Conservation (phyloP, 2,888 invertebrate genomes). For the Automeris io region DNA sequence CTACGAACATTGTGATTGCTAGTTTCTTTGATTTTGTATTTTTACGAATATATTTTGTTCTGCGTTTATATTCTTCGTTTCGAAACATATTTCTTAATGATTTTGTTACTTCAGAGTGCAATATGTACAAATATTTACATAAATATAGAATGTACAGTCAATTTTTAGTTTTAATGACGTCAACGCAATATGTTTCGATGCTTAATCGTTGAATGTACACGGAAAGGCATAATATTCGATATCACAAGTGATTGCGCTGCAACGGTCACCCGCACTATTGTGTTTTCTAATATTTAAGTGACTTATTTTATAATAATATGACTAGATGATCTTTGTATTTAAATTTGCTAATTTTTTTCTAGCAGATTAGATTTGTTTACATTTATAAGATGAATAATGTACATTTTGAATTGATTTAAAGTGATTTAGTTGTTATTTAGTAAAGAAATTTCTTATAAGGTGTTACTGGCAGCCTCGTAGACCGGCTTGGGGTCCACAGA, state of each 20-base stretch:
- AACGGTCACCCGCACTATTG: slow-evolving; percentile 51
- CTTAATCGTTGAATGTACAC: slow-evolving; percentile 69
- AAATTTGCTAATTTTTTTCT: slow-evolving; percentile 75
- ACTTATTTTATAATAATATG: slow-evolving; percentile 71
- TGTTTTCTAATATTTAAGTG: slow-evolving; percentile 73
- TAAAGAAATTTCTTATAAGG: slow-evolving; percentile 71
- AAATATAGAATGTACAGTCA: slow-evolving; percentile 74
- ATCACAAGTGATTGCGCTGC: slow-evolving; percentile 57
- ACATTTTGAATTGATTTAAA: slow-evolving; percentile 76
- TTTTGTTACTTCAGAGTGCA: slow-evolving; percentile 81
- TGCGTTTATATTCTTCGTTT: slow-evolving; percentile 65
- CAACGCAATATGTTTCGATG: slow-evolving; percentile 69
- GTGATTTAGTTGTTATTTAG: slow-evolving; percentile 77
- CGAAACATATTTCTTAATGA: slow-evolving; percentile 65
- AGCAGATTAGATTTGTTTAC: slow-evolving; percentile 76
- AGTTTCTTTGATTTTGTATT: slow-evolving; percentile 64
- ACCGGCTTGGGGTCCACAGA: slow-evolving; percentile 48
- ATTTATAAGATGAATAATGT: slow-evolving; percentile 70
- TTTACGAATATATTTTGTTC: slow-evolving; percentile 42
- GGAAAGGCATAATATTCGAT: slow-evolving; percentile 65
- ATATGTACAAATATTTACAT: slow-evolving; percentile 84
- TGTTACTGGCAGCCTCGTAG: slow-evolving; percentile 65
- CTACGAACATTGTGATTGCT: slow-evolving; percentile 73
- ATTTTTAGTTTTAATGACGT: slow-evolving; percentile 72
- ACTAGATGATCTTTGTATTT: slow-evolving; percentile 74